phyloP scores from a whole-genome alignment of 2,113 vertebrate species.

The Chamaea fasciata region DNA sequence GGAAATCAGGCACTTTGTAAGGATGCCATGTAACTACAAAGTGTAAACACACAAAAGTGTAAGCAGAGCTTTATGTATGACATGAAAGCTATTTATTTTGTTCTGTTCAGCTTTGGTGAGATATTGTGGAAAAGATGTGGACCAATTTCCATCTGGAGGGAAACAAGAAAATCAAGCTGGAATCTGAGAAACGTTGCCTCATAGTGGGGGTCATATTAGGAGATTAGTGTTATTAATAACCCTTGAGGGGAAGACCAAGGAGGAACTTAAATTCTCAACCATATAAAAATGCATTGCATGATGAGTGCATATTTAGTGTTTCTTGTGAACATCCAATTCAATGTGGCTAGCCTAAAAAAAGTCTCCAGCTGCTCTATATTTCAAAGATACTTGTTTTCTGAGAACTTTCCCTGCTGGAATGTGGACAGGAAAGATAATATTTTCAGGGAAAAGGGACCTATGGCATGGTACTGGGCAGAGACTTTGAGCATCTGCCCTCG shows the following conservation, averaged over 20 bases:
- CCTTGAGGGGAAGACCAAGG: background rate
- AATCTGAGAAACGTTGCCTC: background rate
- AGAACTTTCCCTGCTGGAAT: background rate
- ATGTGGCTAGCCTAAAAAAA: background rate
- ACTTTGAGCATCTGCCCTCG: background rate
- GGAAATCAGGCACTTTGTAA: background rate
- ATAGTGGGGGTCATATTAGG: background rate
- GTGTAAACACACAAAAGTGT: background rate
- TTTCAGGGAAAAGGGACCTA: background rate
- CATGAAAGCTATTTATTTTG: background rate
- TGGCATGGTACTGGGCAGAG: background rate
- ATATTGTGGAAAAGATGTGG: background rate
- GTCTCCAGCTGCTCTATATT: background rate
- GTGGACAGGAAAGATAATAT: background rate
- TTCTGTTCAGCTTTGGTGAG: background rate
- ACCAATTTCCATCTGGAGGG: background rate
- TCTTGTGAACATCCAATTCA: background rate
- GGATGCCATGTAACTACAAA: background rate
- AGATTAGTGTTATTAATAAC: background rate
- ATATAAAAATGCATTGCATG: background rate
- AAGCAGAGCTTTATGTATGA: background rate
- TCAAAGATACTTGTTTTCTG: background rate
- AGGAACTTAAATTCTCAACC: background rate
- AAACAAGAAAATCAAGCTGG: background rate
- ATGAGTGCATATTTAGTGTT: background rate